Evolutionary conservation across 2,888 invertebrate species (phyloP), one percentile per base, ranked within the genome.

Genomic region (Adineta ricciae): DNA sequence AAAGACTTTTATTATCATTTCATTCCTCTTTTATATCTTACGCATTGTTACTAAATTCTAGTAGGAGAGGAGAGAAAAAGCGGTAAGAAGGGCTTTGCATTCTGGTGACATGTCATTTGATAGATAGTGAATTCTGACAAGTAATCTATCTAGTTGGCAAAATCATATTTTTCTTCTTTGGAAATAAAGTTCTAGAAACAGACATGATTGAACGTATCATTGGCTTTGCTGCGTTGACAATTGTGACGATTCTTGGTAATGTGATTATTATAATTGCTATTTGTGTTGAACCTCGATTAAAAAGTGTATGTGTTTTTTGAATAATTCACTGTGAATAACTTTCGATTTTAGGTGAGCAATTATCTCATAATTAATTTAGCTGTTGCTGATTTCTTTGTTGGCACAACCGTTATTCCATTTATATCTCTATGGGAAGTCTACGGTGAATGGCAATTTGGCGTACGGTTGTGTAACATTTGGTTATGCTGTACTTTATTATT

Each of bases 301-400:
- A 78, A 78, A 41, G 78, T n/a, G 78, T 78, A 78, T 41, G 78
- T 78, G 7, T 41, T 24, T n/a, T 36, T 9, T 78, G 7, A 11
- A 9, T 41, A n/a, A 2, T n/a, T n/a, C 11, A 9, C 14, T 41
- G 38, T n/a, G 1, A 24, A 32, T 9, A 4, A 19, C 7, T 36
- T 64, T 32, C 16, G 1, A 78, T 38, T 78, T n/a, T 16, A 78
- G 78, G 78, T 78, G 9, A 78, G 78, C 41, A 78, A 78, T 41
- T 78, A 78, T 41, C 41, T 78, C 11, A 78, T 78, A 9, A 78
- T 78, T 78, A 78, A 78, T 78, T 78, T 78, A 41, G 78, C 78
- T n/a, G 78, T 41, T 1, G 78, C 78, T 2, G 78, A 78, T 41
- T 78, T 78, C n/a, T 78, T 78, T n/a, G n/a, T 78, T 41, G 78